A percentile compares a stretch with the other conserved stretches of the same genome.
Conservation (phyloP, 2,888 invertebrate species). For the Perizoma flavofasciatum region DNA sequence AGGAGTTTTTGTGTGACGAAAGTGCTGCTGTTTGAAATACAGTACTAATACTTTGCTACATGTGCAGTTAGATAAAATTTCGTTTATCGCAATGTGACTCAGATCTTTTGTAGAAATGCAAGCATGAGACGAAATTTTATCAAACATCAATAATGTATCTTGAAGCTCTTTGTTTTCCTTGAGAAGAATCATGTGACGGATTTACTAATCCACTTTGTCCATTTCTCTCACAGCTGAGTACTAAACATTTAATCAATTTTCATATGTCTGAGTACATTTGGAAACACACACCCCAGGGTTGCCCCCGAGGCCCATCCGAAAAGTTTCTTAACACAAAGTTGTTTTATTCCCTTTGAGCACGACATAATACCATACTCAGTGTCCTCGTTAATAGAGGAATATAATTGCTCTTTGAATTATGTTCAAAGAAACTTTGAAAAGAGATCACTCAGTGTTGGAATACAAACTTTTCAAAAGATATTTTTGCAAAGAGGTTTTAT, state of each 20-base stretch:
- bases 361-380: constrained; percentile 17
- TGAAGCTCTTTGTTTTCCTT: too few species aligned
- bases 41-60: too few species aligned
- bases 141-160: too few species aligned
- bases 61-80: too few species aligned
- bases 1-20: constrained; percentile 11
- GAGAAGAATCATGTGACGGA: background rate
- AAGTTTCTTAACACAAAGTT: constrained; percentile 29
- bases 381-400: constrained; percentile 15
- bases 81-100: too few species aligned
- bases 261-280: constrained; percentile 25
- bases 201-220: constrained; percentile 1
- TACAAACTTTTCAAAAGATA: constrained; percentile 29
- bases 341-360: constrained; percentile 28
- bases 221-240: constrained; percentile 14
- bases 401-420: constrained; percentile 18
- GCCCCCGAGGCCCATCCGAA: constrained; percentile 18
- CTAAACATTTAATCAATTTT: constrained; percentile 13
- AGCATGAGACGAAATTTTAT: too few species aligned
- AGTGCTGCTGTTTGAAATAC: constrained; percentile 4
- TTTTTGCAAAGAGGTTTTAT: constrained; percentile 23
- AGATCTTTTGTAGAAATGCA: too few species aligned
- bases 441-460: constrained; percentile 23
- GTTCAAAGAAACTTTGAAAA: constrained; percentile 25
- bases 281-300: constrained; percentile 24